Evolutionary conservation across 2,797 vertebrate species (phyloP), one percentile per base, ranked within the genome.

Genomic region (Brachymystax lenok): DNA sequence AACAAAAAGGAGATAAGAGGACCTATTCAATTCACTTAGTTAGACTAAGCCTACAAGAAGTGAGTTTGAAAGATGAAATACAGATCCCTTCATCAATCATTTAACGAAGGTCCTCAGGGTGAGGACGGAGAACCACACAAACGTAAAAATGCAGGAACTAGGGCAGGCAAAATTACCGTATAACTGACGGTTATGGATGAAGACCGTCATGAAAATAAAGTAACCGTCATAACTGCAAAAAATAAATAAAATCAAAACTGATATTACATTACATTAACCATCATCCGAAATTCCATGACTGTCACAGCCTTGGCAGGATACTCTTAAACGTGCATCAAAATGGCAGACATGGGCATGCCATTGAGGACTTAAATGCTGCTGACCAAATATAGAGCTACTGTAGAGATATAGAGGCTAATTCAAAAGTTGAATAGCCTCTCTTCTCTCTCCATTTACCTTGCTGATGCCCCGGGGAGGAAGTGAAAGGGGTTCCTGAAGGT

Each of bases 391-490:
- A 12, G 40, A 46, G 40, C 12, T 46, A 46, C 40, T 12, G 10
- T 12, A 46, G 40, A 12, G 2, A 13, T 46, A 63, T 12, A 3
- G n/a, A 63, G 59, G 12, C 21, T 24, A 24, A 63, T 27, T 10
- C 3, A 13, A 63, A 24, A 24, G 59, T 24, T 63, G 21, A 8
- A 17, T 10, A 24, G 10, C 14, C 0, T 16, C 24, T 64, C 35
- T 10, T 24, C 17, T 14, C 3, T 59, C 4, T 8, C 4, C n/a
- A 50, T 51, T 83, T 89, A 95, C 94, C 92, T 88, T 88, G 90
- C 72, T 88, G 93, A 40, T 76, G 93, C 51, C 88, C 86, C 0
- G 93, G 94, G 0, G 94, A 95, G 66, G 94, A 94, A 33, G 92
- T 82, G 40, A 91, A 86, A 10, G 92, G 89, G 19, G 92, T 92